A percentile compares a stretch with the other conserved stretches of the same genome.
Conservation (phyloP, 2,888 invertebrate species). For the Ophion ventricosus region DNA sequence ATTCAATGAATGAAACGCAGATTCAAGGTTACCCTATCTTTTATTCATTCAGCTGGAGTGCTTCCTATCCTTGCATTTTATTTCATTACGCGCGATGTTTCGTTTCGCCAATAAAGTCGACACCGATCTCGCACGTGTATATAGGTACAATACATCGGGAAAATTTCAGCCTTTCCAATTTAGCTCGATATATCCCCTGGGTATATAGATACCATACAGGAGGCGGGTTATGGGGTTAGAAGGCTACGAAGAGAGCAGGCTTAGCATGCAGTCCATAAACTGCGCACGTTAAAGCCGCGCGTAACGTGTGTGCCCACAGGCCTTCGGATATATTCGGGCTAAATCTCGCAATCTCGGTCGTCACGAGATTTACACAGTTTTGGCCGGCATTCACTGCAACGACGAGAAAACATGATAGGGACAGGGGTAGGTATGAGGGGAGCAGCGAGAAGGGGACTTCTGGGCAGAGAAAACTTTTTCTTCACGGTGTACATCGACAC, state of each 20-base stretch:
- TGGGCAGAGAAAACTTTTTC: slow-evolving; percentile 25
- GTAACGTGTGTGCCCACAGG: slow-evolving; percentile 35
- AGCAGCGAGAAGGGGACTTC: neutral
- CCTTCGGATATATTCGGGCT: slow-evolving; percentile 65
- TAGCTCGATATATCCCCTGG: neutral
- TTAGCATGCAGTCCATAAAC: slow-evolving; percentile 71
- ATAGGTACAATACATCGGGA: neutral
- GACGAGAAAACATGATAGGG: slow-evolving; percentile 36
- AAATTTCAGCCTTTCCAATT: slow-evolving; percentile 24
- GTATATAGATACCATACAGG: neutral
- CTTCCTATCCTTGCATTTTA: neutral
- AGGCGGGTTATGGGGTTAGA: slow-evolving; percentile 17
- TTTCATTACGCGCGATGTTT: neutral
- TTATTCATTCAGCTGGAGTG: neutral
- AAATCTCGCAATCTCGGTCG: slow-evolving; percentile 57
- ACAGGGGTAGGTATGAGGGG: slow-evolving; percentile 11
- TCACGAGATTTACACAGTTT: slow-evolving; percentile 48
- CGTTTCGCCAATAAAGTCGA: neutral
- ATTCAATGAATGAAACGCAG: neutral
- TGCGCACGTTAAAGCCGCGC: slow-evolving; percentile 67
- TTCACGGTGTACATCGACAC: slow-evolving; percentile 67
- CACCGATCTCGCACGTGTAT: neutral
- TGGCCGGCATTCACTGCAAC: slow-evolving; percentile 37
- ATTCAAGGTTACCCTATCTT: neutral
- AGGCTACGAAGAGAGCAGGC: slow-evolving; percentile 45